Conservation (phyloP, 2,113 vertebrate genomes). For the Elgaria multicarinata region DNA sequence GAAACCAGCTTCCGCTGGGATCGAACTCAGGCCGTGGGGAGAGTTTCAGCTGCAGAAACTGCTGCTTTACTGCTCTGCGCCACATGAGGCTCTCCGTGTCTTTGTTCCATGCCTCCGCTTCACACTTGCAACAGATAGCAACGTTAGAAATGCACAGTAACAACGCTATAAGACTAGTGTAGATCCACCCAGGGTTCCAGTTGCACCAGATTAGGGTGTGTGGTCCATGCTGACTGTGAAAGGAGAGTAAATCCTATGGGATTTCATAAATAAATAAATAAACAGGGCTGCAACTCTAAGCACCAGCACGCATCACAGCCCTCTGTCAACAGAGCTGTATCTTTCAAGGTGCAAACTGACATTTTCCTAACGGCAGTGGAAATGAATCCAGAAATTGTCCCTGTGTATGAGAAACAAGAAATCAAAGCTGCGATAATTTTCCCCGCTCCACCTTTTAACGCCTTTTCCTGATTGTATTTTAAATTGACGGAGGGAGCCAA, state of each 20-base stretch:
- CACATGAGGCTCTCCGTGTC: no score
- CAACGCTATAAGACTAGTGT: no score
- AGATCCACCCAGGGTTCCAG: no score
- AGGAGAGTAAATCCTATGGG: no score
- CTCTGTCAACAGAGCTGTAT: background rate
- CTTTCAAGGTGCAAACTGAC: background rate
- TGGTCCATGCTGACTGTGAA: background rate
- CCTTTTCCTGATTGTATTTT: slow-evolving; percentile 48
- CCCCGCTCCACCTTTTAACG: slow-evolving; percentile 19
- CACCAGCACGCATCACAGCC: background rate
- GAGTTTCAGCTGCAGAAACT: no score
- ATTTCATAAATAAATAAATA: background rate
- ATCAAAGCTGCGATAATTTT: background rate
- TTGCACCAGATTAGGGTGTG: background rate
- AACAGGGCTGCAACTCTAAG: no score
- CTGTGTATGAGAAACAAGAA: background rate
- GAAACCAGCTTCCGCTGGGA: no score
- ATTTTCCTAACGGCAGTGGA: background rate
- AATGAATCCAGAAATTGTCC: background rate
- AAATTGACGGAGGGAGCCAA: slow-evolving; percentile 56
- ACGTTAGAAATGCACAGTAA: no score
- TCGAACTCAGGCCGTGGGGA: no score
- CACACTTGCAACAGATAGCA: no score
- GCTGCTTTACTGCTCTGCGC: no score
- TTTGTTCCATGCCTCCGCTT: no score